A percentile compares a stretch with the other conserved stretches of the same genome.
Conservation (phyloP, 2,888 invertebrate species). For the Metellina segmentata region DNA sequence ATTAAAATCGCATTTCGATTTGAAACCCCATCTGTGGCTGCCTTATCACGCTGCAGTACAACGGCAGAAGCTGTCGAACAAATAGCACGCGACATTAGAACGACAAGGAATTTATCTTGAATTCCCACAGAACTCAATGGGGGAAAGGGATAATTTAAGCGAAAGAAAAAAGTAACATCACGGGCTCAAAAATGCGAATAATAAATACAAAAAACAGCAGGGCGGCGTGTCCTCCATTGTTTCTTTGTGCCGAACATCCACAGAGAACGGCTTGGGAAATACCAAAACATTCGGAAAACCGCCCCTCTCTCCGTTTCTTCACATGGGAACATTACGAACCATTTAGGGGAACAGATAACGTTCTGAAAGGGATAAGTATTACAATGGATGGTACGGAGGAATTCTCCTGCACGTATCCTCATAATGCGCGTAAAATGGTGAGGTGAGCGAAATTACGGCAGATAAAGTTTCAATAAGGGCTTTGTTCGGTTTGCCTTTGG, state of each 20-base stretch:
- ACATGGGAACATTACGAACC: constrained; percentile 46
- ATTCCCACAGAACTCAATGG: background rate
- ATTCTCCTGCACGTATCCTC: background rate
- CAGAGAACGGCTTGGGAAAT: constrained; percentile 5
- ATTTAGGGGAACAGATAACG: constrained; percentile 56
- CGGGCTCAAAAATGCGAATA: background rate
- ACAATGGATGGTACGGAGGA: constrained; percentile 35
- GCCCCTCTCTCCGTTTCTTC: background rate
- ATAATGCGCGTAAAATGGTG: constrained; percentile 30
- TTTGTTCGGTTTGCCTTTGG: constrained; percentile 70
- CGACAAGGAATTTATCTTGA: constrained; percentile 39
- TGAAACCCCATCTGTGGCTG: background rate
- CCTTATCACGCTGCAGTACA: background rate
- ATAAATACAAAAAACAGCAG: background rate
- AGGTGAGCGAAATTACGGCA: constrained; percentile 71
- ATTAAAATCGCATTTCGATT: constrained; percentile 1
- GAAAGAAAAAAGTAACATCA: constrained; percentile 5
- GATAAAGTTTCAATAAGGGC: constrained; percentile 74
- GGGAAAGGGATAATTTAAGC: constrained; percentile 43
- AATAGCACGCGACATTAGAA: background rate
- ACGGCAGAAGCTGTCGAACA: background rate
- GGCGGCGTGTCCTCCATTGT: constrained; percentile 21
- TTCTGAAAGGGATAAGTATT: constrained; percentile 38
- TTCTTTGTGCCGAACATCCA: constrained; percentile 34
- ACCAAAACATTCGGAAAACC: constrained; percentile 53